Conservation (phyloP, 1,140 invertebrate genomes). For the Acromyrmex heyeri region DNA sequence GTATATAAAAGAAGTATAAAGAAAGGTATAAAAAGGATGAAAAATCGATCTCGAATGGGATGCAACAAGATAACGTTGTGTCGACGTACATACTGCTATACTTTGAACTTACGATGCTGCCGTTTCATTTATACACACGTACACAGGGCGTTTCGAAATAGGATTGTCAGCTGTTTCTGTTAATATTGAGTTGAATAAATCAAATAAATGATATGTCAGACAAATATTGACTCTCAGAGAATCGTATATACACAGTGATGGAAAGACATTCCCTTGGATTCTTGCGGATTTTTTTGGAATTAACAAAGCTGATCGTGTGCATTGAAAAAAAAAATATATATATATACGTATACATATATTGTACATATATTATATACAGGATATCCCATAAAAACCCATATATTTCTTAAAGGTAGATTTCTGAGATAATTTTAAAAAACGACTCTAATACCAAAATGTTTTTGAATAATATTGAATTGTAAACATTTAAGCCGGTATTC, state of each 20-base stretch:
- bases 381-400: no score
- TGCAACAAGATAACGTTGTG: conserved; percentile 32
- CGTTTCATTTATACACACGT: conserved; percentile 52
- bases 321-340: background rate
- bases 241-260: conserved; percentile 20
- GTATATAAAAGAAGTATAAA: background rate
- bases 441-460: no score
- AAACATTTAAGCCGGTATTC: no score
- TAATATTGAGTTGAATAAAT: conserved; percentile 64
- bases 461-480: no score
- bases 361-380: background rate
- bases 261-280: conserved; percentile 45
- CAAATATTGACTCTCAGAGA: conserved; percentile 33
- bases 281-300: conserved; percentile 12
- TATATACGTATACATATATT: background rate
- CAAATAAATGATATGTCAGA: conserved; percentile 57
- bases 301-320: background rate
- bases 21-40: conserved; percentile 8
- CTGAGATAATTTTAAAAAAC: no score
- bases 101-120: conserved; percentile 60
- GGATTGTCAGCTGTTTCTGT: conserved; percentile 61
- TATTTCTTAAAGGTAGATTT: no score
- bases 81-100: conserved; percentile 44
- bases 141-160: conserved; percentile 54
- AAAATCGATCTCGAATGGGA: conserved; percentile 40